Conservation (phyloP, 2,888 invertebrate genomes). For the Cerceris rybyensis region DNA sequence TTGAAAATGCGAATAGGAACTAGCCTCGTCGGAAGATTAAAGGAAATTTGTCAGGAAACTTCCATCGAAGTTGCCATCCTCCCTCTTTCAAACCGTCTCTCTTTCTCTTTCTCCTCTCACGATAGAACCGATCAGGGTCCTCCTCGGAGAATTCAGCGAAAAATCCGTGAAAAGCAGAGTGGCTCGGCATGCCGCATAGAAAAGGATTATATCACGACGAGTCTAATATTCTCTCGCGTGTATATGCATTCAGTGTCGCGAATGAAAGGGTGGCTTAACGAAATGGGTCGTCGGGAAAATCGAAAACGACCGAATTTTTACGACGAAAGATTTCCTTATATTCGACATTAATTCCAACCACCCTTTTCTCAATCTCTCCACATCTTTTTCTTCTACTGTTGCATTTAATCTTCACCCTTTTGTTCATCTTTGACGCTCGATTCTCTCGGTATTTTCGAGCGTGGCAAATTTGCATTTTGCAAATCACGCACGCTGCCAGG, state of each 20-base stretch:
- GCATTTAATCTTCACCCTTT: background rate
- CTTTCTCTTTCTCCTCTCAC: slow-evolving; percentile 1
- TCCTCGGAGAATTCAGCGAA: slow-evolving; percentile 25
- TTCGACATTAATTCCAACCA: background rate
- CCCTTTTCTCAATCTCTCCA: background rate
- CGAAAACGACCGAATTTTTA: slow-evolving; percentile 22
- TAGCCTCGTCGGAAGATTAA: slow-evolving; percentile 26
- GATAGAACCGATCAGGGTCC: slow-evolving; percentile 12
- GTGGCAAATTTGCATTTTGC: background rate
- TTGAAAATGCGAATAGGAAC: slow-evolving; percentile 48
- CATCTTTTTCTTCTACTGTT: background rate
- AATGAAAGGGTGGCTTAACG: slow-evolving; percentile 32
- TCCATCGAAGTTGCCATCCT: slow-evolving; percentile 14
- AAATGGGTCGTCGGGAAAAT: slow-evolving; percentile 27
- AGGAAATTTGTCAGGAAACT: slow-evolving; percentile 26
- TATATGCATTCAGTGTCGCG: slow-evolving; percentile 1
- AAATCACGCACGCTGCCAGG: background rate
- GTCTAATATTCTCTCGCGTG: slow-evolving; percentile 26
- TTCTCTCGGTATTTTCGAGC: background rate
- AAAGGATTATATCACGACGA: slow-evolving; percentile 33
- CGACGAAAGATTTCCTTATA: background rate
- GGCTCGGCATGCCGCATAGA: background rate
- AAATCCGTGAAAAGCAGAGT: slow-evolving; percentile 40
- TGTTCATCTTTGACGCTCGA: background rate
- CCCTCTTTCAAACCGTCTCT: no score